Base-by-base conservation (phyloP, 2,113 vertebrate species). In the Coturnix japonica region DNA sequence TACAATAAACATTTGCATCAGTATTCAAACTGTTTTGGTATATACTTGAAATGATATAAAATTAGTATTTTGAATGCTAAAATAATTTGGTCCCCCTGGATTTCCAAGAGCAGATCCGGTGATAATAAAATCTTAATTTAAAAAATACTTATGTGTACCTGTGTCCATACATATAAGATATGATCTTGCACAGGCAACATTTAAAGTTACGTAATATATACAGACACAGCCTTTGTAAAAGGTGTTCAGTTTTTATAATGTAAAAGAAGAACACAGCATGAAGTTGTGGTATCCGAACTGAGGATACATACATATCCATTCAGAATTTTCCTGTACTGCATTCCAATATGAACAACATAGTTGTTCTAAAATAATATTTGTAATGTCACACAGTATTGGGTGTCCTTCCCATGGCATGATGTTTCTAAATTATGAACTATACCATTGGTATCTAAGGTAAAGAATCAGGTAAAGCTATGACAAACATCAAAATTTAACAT, bases 81-180 rank as follows among this genome's bases (percentile, higher is more conserved):
- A 96, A 97, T 96, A 95, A 92, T 96, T 97, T 98, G 98, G 97
- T 98, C 97, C 97, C 97, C 96, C 86, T 97, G 96, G 96, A 95
- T 96, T 97, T 96, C 95, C 96, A 97, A 97, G 96, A 97, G 95
- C 94, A 97, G 95, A 97, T 95, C 93, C 96, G 83, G 56, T 93
- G 95, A 93, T 95, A 94, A 93, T 97, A 96, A 80, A 97, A 96
- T 94, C 87, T 96, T 92, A 96, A 93, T 93, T 96, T 94, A 65
- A 94, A 96, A 93, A 96, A 96, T 96, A 97, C 51, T 91, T 89
- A 90, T 6, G 69, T 65, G 61, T 93, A 89, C 83, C 93, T 89
- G 92, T 83, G 87, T 90, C 88, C 86, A 94, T 82, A 94, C 77
- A 90, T 78, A 93, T 78, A 95, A 95, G 92, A 94, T 94, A 96